Base-by-base conservation (phyloP, 2,888 invertebrate genomes). In the Cacoxenus indagator region DNA sequence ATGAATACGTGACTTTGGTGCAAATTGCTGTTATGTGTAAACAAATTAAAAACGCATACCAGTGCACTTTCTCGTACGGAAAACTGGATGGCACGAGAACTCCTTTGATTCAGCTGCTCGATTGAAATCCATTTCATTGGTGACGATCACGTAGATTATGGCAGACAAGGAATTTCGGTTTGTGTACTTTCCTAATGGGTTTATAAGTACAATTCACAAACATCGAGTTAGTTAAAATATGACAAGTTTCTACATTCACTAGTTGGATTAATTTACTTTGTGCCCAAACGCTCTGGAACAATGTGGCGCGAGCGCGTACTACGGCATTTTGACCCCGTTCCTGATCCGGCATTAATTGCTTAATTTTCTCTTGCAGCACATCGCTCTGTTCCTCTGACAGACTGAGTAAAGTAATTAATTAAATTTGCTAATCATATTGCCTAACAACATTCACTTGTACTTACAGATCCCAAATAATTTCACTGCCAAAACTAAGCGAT, bases 61-160 rank as follows among this genome's bases (percentile, higher is more conserved):
- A n/a, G 77, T 31, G 72, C 88, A 88, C 72, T 86, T 87, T 22
- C 85, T 78, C 1, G 84, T 72, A 9, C 88, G 84, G 65, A 86
- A 77, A 0, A 88, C 76, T 0, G 87, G 85, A 77, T 87, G 87
- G 22, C 81, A 76, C 1, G 85, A 79, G 74, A 77, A 85, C 0
- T 70, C 51, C 0, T 14, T 76, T 1, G 77, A 75, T 1, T 75
- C 8, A 26, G 43, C 14, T 0, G 80, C 85, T 0, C 37, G 8
- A 46, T 66, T 51, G 4, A 68, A 67, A 45, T 78, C 71, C 22
- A 66, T 67, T 54, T 76, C 74, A 11, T 76, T 71, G 17, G 81
- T 70, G 6, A 87, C 86, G 68, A 85, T 72, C 3, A 88, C 85
- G 67, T 86, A 87, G 24, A 88, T 77, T 14, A 85, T 83, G 5